Percentiles rank a stretch among this genome's conserved stretches.
These are phyloP conservation scores for Ceriagrion tenellum DNA, from an alignment of 2,888 invertebrate genomes.

Conservation along the genomic window DNA sequence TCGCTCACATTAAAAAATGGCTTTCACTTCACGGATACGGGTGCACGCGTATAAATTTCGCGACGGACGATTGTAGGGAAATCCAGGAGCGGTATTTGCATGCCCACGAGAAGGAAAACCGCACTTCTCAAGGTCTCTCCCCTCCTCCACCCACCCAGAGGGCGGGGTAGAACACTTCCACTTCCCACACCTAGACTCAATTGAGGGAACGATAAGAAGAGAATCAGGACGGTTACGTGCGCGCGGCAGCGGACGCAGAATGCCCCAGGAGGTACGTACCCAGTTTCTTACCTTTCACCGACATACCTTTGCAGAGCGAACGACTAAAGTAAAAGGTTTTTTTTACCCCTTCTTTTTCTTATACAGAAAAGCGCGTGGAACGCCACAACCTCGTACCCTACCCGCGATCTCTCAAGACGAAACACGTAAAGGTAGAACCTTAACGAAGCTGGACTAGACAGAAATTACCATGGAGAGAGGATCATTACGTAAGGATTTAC, in stretches of 20 bases:
- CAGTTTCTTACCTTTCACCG: not conserved
- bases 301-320: not conserved
- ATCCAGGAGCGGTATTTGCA: not conserved
- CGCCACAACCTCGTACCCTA: not conserved
- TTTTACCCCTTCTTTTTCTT: not conserved
- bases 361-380: not conserved
- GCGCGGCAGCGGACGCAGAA: not conserved
- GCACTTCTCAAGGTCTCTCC: not conserved
- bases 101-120: not conserved
- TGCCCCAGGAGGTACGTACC: not conserved
- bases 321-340: not conserved
- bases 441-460: not conserved
- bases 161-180: not conserved
- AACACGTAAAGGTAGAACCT: not conserved
- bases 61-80: not conserved
- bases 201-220: not conserved
- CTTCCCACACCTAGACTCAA: not conserved
- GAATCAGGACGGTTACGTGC: not conserved
- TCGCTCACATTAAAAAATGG: not conserved
- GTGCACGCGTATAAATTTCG: not conserved
- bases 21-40: not conserved
- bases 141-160: not conserved
- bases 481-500: not conserved
- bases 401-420: not conserved
- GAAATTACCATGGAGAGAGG: not conserved